Percentiles rank a stretch among this genome's conserved stretches.
phyloP scores from a whole-genome alignment of 37 sponge, comb jelly and placozoan genomes.

The Axinella damicornis region DNA sequence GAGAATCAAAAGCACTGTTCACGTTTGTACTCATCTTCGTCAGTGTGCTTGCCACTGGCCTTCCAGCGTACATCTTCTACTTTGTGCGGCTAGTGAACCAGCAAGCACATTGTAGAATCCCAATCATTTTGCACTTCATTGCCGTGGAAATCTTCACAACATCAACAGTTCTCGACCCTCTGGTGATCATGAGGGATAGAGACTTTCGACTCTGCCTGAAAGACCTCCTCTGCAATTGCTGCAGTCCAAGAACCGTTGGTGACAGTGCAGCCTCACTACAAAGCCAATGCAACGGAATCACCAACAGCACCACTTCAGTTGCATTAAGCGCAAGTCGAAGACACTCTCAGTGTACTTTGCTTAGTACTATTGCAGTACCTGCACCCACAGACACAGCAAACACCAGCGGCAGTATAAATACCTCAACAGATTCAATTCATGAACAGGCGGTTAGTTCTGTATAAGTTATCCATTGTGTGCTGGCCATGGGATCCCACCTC shows the following conservation, averaged over 20 bases:
- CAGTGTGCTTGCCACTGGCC: conserved; percentile 6
- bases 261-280: too few species aligned
- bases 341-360: too few species aligned
- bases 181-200: conserved; percentile 48
- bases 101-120: background rate
- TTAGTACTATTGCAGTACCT: too few species aligned
- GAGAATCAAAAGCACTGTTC: background rate
- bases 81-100: background rate
- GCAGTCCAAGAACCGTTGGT: background rate
- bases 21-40: conserved; percentile 38
- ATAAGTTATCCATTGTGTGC: too few species aligned
- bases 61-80: conserved; percentile 18
- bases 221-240: conserved; percentile 5
- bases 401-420: too few species aligned
- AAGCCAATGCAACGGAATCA: too few species aligned
- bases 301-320: too few species aligned
- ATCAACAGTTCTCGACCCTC: conserved; percentile 15
- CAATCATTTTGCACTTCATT: conserved; percentile 22
- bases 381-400: too few species aligned
- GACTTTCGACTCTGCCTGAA: conserved; percentile 31
- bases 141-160: background rate
- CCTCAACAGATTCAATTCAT: too few species aligned
- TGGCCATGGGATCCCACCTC: too few species aligned
- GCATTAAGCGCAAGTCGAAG: too few species aligned
- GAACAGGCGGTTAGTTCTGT: too few species aligned